These are phyloP conservation scores for Hucho hucho DNA, from an alignment of 2,113 vertebrate species.

Conservation along the genomic window DNA sequence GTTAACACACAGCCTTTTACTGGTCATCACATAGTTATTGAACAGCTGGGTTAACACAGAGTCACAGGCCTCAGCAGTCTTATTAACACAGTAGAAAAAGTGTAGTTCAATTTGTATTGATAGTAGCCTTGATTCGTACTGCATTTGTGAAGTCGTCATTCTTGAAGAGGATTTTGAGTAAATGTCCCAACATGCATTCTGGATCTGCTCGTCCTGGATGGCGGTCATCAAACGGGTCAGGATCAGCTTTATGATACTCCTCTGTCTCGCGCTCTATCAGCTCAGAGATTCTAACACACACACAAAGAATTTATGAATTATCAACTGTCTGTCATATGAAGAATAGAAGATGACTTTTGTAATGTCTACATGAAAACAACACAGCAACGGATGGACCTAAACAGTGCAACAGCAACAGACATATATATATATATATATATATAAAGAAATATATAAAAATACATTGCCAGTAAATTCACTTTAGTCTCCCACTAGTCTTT, in stretches of 20 bases:
- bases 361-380: neutral
- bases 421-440: too few relatives aligned
- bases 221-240: constrained; percentile 94
- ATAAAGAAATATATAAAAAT: too few relatives aligned
- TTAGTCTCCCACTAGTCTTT: neutral
- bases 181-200: constrained; percentile 90
- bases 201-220: constrained; percentile 94
- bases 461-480: too few relatives aligned
- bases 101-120: too few relatives aligned
- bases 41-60: neutral
- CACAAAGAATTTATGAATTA: neutral
- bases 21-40: neutral
- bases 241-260: constrained; percentile 91
- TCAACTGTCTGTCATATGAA: neutral
- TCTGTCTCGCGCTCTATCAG: constrained; percentile 91
- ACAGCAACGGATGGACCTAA: neutral
- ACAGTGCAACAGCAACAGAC: too few relatives aligned
- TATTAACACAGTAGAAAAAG: too few relatives aligned
- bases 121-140: constrained; percentile 54
- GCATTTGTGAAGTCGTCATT: constrained; percentile 96
- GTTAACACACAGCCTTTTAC: neutral
- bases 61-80: too few relatives aligned
- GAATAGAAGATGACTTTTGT: neutral
- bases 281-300: constrained; percentile 84
- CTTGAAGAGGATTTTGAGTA: constrained; percentile 92